phyloP scores from a whole-genome alignment of 1,140 invertebrate genomes.

The Drosophila baimaii region DNA sequence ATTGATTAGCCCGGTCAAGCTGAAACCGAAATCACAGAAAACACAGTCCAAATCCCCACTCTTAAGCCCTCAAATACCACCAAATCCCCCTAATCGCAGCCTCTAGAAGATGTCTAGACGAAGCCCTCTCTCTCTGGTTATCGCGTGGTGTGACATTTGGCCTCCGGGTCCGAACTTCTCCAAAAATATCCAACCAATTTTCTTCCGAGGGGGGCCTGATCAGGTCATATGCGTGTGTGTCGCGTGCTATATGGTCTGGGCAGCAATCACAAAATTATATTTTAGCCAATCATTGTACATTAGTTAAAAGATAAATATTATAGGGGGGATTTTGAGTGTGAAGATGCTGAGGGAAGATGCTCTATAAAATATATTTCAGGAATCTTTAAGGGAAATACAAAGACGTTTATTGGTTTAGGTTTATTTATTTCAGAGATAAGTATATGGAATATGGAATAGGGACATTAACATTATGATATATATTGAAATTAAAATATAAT shows the following conservation, averaged over 20 bases:
- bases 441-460: no score
- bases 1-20: slow-evolving; percentile 74
- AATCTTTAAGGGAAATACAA: not conserved
- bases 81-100: slow-evolving; percentile 12
- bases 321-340: slow-evolving; percentile 1
- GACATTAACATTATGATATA: no score
- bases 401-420: not conserved
- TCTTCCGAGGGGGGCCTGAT: slow-evolving; percentile 3
- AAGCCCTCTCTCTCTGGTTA: slow-evolving; percentile 27
- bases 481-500: no score
- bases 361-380: not conserved
- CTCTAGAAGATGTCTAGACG: slow-evolving; percentile 68
- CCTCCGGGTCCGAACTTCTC: slow-evolving; percentile 21
- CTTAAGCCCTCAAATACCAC: not conserved
- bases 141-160: slow-evolving; percentile 70
- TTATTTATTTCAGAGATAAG: not conserved
- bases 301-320: slow-evolving; percentile 57
- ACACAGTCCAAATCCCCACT: slow-evolving; percentile 6
- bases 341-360: not conserved
- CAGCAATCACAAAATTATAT: slow-evolving; percentile 61
- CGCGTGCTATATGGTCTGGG: slow-evolving; percentile 62
- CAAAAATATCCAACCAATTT: slow-evolving; percentile 1
- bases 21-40: slow-evolving; percentile 26
- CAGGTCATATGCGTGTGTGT: slow-evolving; percentile 44
- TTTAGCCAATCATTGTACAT: slow-evolving; percentile 65